phyloP scores from a whole-genome alignment of 2,888 invertebrate species.

The Mesopsocus fuscifrons region DNA sequence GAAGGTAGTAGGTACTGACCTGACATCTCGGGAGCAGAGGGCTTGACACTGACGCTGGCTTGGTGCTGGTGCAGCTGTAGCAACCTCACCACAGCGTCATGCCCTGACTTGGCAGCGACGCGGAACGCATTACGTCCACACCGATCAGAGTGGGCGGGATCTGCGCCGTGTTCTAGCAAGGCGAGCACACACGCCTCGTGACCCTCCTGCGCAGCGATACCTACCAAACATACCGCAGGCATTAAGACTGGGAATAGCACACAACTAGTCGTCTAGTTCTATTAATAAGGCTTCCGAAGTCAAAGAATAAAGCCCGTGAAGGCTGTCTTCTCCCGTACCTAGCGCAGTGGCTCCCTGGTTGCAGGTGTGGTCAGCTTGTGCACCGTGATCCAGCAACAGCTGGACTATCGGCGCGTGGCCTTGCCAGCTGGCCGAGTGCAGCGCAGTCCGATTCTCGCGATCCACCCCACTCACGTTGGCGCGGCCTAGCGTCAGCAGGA shows the following conservation, averaged over 20 bases:
- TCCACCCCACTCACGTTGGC: slow-evolving; percentile 79
- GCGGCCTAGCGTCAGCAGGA: slow-evolving; percentile 60
- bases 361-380: slow-evolving; percentile 73
- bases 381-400: slow-evolving; percentile 59
- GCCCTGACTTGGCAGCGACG: slow-evolving; percentile 82
- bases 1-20: neutral
- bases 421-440: slow-evolving; percentile 93
- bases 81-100: slow-evolving; percentile 61
- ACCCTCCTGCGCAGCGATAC: slow-evolving; percentile 91
- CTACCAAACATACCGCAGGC: slow-evolving; percentile 24
- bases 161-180: slow-evolving; percentile 63
- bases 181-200: slow-evolving; percentile 81
- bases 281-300: neutral
- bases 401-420: slow-evolving; percentile 73
- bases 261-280: too few relatives aligned
- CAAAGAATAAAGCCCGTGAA: slow-evolving; percentile 2
- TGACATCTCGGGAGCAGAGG: neutral
- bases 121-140: slow-evolving; percentile 74
- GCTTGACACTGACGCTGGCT: neutral
- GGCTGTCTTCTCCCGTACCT: slow-evolving; percentile 25
- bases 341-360: slow-evolving; percentile 91
- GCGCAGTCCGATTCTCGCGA: slow-evolving; percentile 67
- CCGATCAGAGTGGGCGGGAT: slow-evolving; percentile 68
- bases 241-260: slow-evolving; percentile 8
- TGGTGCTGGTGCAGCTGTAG: slow-evolving; percentile 50